These are phyloP conservation scores for Beris chalybata DNA, from an alignment of 2,888 invertebrate species.

Conservation along the genomic window DNA sequence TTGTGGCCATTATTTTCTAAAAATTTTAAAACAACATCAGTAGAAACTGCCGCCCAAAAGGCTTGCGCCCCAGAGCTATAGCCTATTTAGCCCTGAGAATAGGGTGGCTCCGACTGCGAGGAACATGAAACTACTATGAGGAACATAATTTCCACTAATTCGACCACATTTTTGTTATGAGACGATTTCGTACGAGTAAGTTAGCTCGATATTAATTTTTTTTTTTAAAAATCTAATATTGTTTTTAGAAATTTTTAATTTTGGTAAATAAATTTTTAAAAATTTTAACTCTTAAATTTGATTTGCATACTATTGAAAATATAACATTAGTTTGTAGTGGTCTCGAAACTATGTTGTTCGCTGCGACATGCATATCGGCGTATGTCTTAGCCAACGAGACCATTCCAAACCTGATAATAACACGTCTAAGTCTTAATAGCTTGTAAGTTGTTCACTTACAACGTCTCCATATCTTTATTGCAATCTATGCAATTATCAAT, in stretches of 20 bases:
- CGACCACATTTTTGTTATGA: too few species aligned
- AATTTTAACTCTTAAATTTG: conserved; percentile 31
- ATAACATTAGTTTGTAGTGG: conserved; percentile 55
- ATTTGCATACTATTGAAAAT: conserved; percentile 53
- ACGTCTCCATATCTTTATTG: not conserved
- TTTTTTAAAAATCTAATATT: not conserved
- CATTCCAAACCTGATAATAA: conserved; percentile 57
- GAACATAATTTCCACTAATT: too few species aligned
- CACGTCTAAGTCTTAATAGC: conserved; percentile 23
- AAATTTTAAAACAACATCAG: too few species aligned
- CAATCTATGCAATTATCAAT: conserved; percentile 1
- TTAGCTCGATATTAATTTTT: not conserved
- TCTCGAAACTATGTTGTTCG: conserved; percentile 53
- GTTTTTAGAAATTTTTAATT: not conserved
- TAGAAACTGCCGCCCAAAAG: too few species aligned
- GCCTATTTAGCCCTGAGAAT: too few species aligned
- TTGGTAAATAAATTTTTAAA: not conserved
- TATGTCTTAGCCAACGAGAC: conserved; percentile 55
- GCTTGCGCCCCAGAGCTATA: too few species aligned
- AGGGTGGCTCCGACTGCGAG: too few species aligned
- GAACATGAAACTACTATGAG: too few species aligned
- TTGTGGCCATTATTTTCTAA: too few species aligned
- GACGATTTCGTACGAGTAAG: too few species aligned
- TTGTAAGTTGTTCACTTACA: not conserved
- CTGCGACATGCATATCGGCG: not conserved